A percentile compares a stretch with the other conserved stretches of the same genome.
These are phyloP conservation scores for Heterotis niloticus DNA, from an alignment of 2,113 vertebrate genomes.

Conservation along the genomic window DNA sequence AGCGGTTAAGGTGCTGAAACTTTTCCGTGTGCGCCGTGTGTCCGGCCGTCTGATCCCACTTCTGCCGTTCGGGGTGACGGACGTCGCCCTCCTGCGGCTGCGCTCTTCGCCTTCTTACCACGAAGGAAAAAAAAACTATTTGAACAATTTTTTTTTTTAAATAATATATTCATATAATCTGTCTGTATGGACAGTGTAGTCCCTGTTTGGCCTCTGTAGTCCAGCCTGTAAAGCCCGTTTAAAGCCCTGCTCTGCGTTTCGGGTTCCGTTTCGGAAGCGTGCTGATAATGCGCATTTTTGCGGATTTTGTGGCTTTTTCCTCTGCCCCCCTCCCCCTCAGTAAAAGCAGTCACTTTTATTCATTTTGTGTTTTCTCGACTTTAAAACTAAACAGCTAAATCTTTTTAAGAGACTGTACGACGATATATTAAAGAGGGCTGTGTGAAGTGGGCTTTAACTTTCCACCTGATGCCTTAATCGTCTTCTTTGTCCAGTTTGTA, in stretches of 20 bases:
- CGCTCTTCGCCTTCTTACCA: too few species aligned
- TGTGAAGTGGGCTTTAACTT: not conserved
- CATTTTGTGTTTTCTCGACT: not conserved
- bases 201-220: too few species aligned
- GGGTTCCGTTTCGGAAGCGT: not conserved
- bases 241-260: not conserved
- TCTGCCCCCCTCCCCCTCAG: too few species aligned
- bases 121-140: too few species aligned
- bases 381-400: not conserved
- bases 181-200: not conserved
- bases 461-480: not conserved
- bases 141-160: not conserved
- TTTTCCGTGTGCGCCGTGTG: too few species aligned
- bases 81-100: too few species aligned
- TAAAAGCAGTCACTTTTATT: not conserved
- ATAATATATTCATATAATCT: not conserved
- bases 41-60: too few species aligned
- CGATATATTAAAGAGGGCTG: too few species aligned
- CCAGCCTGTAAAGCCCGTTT: not conserved
- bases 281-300: conserved; percentile 8
- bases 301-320: not conserved
- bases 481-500: not conserved
- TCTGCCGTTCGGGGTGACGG: too few species aligned
- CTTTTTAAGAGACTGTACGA: too few species aligned
- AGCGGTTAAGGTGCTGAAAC: too few species aligned